Base-by-base conservation (phyloP, 1,140 invertebrate species). In the Eumeta japonica region DNA sequence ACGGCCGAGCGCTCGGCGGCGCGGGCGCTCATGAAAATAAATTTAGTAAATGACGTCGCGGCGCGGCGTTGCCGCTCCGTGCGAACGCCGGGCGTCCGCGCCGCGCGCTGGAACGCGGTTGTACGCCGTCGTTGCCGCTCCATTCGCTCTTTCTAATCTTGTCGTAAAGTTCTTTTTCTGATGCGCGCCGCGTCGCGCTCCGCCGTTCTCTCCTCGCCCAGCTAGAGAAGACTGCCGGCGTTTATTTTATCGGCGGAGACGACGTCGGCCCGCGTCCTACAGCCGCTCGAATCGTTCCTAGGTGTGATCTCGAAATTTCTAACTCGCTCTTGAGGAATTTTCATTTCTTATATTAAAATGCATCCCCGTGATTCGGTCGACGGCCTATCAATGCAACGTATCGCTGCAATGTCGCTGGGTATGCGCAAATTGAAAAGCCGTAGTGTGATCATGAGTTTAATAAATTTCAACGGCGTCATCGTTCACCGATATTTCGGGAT, bases 141-240 rank as follows among this genome's bases (percentile, higher is more conserved):
- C 63, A 62, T 37, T 40, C 63, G 66, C 68, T 73, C 68, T 73
- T 73, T 73, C 68, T 73, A 73, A 73, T 73, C 68, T 73, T 59
- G 68, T 72, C 67, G 65, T 73, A 73, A 73, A 73, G 68, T 73
- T 73, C 68, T 73, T 73, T 73, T 73, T 73, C 68, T 73, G 68
- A 73, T 71, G 64, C 66, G 61, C 68, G 56, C 41, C 62, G 65
- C 60, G 65, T 64, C 62, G 65, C 68, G 60, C 56, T 58, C 12
- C 13, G 5, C 9, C 16, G 3, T 9, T 17, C 31, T 33, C 31
- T 16, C 9, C 61, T 65, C 60, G 64, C 60, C 63, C 50, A 56
- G 62, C 55, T 68, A 63, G 65, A n/a, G n/a, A 54, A 70, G 65
- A 63, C 52, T 57, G 61, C 62, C 55, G 62, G 58, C 62, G 53